A percentile compares a stretch with the other conserved stretches of the same genome.
These are phyloP conservation scores for Lanius ludovicianus DNA, from an alignment of 2,113 vertebrate species.

Conservation along the genomic window DNA sequence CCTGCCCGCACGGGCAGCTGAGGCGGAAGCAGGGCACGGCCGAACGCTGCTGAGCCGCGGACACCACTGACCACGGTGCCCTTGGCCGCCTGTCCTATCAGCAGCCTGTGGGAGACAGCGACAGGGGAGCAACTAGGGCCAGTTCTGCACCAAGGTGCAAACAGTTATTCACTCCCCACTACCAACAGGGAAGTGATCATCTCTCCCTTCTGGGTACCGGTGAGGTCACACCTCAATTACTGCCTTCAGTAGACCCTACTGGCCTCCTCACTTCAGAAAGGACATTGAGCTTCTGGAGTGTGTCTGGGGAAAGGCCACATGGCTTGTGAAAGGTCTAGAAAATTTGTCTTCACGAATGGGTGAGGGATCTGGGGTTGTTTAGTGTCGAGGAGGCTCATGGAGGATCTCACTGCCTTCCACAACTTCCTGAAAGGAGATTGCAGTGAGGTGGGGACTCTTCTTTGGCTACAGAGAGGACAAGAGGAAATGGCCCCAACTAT, in stretches of 20 bases:
- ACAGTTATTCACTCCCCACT: background rate
- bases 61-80: fast-evolving
- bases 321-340: background rate
- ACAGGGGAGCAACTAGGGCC: background rate
- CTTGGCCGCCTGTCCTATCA: background rate
- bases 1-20: fast-evolving
- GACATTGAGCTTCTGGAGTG: background rate
- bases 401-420: background rate
- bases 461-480: background rate
- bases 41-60: fast-evolving
- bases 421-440: background rate
- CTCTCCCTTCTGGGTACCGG: background rate
- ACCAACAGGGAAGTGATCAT: too few relatives aligned
- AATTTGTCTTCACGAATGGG: background rate
- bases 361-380: background rate
- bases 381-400: background rate
- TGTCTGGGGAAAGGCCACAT: background rate
- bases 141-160: fast-evolving
- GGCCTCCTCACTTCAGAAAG: background rate
- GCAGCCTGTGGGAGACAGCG: background rate
- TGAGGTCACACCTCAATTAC: background rate
- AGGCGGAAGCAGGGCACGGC: background rate
- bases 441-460: background rate
- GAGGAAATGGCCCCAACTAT: background rate
- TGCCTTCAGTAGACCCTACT: background rate